Evolutionary conservation across 1,140 invertebrate species (phyloP).

Genomic region (Polyergus mexicanus): DNA sequence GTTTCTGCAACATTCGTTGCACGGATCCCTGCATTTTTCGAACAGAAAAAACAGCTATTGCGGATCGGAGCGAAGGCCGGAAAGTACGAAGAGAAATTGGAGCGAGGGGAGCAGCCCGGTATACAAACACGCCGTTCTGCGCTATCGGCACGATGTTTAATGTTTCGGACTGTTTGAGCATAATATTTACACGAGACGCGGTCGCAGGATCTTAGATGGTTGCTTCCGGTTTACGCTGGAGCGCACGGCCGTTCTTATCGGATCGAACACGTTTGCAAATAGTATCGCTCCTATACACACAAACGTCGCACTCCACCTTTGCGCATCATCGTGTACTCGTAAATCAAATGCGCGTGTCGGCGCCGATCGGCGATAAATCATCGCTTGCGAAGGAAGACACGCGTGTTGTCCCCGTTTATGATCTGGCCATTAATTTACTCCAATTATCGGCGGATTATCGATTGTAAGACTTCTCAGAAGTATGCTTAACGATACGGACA

Average conservation of each 20-base stretch:
- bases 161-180: conserved; percentile 79
- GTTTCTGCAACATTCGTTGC: conserved; percentile 39
- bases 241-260: conserved; percentile 56
- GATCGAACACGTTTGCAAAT: conserved; percentile 67
- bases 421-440: conserved; percentile 23
- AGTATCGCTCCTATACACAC: conserved; percentile 56
- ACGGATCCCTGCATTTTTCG: conserved; percentile 49
- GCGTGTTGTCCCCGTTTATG: conserved; percentile 15
- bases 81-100: conserved; percentile 16
- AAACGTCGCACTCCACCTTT: conserved; percentile 10
- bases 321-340: background rate
- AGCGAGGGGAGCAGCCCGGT: conserved; percentile 50
- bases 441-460: background rate
- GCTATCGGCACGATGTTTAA: conserved; percentile 80
- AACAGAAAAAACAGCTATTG: conserved; percentile 43
- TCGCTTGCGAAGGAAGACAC: background rate
- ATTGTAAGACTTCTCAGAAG: conserved; percentile 31
- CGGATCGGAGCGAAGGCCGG: background rate
- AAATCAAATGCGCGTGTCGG: conserved; percentile 53
- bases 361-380: conserved; percentile 42
- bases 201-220: conserved; percentile 66
- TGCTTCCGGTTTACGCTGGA: conserved; percentile 68
- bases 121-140: conserved; percentile 72
- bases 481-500: conserved; percentile 10
- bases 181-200: conserved; percentile 79